phyloP scores from a whole-genome alignment of 2,113 vertebrate species.

The Picathartes gymnocephalus region DNA sequence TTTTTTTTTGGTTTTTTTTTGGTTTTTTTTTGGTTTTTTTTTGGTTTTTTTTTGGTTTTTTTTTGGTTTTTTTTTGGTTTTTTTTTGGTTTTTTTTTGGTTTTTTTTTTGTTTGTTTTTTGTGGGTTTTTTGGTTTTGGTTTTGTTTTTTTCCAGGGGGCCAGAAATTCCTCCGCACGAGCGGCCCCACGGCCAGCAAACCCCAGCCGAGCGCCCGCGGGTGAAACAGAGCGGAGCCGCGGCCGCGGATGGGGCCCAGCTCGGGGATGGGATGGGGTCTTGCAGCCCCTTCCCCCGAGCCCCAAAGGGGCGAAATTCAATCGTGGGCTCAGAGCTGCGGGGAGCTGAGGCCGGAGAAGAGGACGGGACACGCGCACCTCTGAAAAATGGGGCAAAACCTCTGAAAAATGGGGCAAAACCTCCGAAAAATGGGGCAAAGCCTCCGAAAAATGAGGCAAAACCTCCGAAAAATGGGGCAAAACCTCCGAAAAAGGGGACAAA shows the following conservation, averaged over 20 bases:
- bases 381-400: accelerated
- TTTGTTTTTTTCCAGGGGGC: not conserved
- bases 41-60: not conserved
- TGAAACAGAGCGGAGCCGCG: not conserved
- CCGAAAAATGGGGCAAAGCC: accelerated
- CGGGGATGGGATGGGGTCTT: not conserved
- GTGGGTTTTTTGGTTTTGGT: too few species aligned
- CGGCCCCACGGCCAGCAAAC: not conserved
- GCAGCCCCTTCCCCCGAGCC: accelerated
- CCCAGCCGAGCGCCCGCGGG: not conserved
- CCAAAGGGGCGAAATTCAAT: not conserved
- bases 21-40: not conserved
- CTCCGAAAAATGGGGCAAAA: accelerated
- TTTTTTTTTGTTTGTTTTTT: too few species aligned
- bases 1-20: not conserved
- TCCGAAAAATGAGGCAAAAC: too few species aligned
- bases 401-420: accelerated
- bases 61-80: not conserved
- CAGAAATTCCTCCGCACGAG: not conserved
- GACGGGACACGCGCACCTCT: not conserved
- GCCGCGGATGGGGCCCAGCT: accelerated
- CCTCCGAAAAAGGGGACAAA: accelerated
- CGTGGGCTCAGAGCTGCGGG: accelerated
- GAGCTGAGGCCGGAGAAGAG: not conserved
- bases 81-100: too few species aligned